phyloP scores from a whole-genome alignment of 2,888 invertebrate genomes.

The Apeira syringaria region DNA sequence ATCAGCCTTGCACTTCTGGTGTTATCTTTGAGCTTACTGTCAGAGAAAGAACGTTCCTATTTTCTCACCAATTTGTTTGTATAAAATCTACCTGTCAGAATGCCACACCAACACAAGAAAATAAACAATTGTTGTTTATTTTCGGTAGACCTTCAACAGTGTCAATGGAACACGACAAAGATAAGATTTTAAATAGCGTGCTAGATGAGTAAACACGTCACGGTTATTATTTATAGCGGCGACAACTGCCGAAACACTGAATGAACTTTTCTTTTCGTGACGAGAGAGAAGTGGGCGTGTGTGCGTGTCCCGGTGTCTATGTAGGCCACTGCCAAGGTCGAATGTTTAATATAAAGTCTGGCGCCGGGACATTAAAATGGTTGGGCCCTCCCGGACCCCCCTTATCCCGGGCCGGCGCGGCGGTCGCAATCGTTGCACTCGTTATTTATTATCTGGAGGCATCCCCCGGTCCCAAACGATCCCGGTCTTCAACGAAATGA shows the following conservation, averaged over 20 bases:
- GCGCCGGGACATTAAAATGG: conserved; percentile 82
- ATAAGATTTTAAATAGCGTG: conserved; percentile 53
- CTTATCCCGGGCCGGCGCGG: conserved; percentile 64
- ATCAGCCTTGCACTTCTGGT: too few species aligned
- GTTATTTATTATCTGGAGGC: conserved; percentile 80
- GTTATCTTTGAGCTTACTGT: too few species aligned
- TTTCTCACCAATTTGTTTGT: too few species aligned
- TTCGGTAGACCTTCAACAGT: conserved; percentile 25
- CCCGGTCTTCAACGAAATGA: conserved; percentile 43
- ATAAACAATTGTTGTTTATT: conserved; percentile 5
- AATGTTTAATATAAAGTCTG: conserved; percentile 84
- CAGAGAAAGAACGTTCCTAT: too few species aligned
- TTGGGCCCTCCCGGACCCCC: conserved; percentile 76
- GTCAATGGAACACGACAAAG: conserved; percentile 53
- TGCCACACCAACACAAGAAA: conserved; percentile 1
- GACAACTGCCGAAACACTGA: conserved; percentile 71
- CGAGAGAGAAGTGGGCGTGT: conserved; percentile 72
- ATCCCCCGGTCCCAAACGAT: conserved; percentile 61
- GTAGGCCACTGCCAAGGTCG: conserved; percentile 83
- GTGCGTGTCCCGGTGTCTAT: conserved; percentile 80
- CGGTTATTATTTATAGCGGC: conserved; percentile 72
- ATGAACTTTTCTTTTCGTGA: conserved; percentile 80
- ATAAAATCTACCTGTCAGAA: too few species aligned
- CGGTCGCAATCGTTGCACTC: conserved; percentile 82
- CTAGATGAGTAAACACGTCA: conserved; percentile 65